Conservation (phyloP, 1,140 invertebrate genomes). For the Zophobas morio region DNA sequence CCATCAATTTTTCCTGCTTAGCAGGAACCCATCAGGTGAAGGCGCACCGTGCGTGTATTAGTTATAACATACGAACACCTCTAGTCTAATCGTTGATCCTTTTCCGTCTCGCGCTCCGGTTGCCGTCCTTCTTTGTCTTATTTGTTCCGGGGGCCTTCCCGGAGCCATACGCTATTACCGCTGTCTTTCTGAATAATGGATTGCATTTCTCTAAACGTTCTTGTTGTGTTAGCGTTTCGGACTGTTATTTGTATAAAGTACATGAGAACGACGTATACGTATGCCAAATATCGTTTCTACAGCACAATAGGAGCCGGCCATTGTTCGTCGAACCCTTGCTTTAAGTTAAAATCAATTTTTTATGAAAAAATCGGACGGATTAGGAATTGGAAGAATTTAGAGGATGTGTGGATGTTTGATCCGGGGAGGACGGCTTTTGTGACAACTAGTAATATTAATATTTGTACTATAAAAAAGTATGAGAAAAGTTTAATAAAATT, state of each 20-base stretch:
- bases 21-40: constrained; percentile 11
- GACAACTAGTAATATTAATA: too few species aligned
- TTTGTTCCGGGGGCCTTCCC: constrained; percentile 42
- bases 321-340: constrained; percentile 3
- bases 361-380: too few species aligned
- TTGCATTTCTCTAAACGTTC: constrained; percentile 55
- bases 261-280: constrained; percentile 34
- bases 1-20: too few species aligned
- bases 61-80: constrained; percentile 31
- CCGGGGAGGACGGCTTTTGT: too few species aligned
- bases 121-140: constrained; percentile 27
- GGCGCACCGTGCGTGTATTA: constrained; percentile 14
- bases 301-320: constrained; percentile 22
- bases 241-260: constrained; percentile 49
- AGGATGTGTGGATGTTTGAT: too few species aligned
- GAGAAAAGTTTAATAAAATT: too few species aligned
- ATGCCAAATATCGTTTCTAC: constrained; percentile 33
- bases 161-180: constrained; percentile 52
- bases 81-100: constrained; percentile 13
- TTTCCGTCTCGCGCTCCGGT: background rate
- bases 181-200: constrained; percentile 56
- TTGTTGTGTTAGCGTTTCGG: constrained; percentile 50
- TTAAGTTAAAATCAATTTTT: constrained; percentile 1
- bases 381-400: too few species aligned
- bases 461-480: too few species aligned